Base-by-base conservation (phyloP, 2,888 invertebrate genomes). In the Dryobota labecula region DNA sequence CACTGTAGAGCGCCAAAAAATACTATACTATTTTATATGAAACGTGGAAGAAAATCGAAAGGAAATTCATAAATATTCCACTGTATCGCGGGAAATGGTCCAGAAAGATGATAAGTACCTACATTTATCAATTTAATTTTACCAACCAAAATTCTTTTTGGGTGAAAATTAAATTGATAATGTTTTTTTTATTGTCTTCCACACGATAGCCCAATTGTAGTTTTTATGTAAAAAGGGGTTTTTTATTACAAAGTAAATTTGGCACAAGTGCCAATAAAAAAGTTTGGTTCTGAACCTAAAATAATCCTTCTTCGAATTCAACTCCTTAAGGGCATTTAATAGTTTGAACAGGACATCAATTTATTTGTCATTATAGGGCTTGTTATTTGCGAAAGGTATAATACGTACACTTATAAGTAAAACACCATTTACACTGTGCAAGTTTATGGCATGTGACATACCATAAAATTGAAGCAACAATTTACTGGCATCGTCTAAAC, bases 81-180 rank as follows among this genome's bases (percentile, higher is more conserved):
- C 36, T 60, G 61, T 63, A 38, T 49, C 69, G 82, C 38, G 69
- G 57, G 54, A 82, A 81, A 84, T 81, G 82, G 67, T 56, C 60
- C 72, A 84, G 74, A 69, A 81, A 64, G 27, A 36, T 45, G 71
- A 76, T 84, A 84, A 82, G 78, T 81, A 61, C 33, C n/a, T n/a
- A n/a, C n/a, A n/a, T n/a, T n/a, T n/a, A n/a, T n/a, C n/a, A n/a
- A n/a, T n/a, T n/a, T n/a, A n/a, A n/a, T n/a, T n/a, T n/a, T n/a
- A n/a, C n/a, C n/a, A n/a, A n/a, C 2, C 24, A 49, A 57, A 51
- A 57, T 47, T 62, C 27, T 13, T 41, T 73, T 60, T 43, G 49
- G 45, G 33, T 27, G 20, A 41, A 54, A 76, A 65, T 60, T 41
- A 38, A 58, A 63, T 54, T 43, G n/a, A 61, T 38, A 45, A 62